phyloP scores from a whole-genome alignment of 1,140 invertebrate genomes.

The Doryteuthis pealeii region DNA sequence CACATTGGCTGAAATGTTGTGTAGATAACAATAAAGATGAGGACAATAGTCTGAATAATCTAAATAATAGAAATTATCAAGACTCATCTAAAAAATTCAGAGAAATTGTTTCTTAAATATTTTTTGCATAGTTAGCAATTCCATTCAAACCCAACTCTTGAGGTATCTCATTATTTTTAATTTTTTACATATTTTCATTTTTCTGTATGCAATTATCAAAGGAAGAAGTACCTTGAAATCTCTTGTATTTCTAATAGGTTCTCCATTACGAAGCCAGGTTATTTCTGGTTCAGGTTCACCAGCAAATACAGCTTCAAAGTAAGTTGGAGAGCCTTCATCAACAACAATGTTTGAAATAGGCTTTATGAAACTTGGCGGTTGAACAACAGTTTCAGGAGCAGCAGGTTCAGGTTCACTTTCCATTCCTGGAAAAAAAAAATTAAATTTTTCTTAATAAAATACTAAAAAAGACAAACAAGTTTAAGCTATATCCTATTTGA shows the following conservation, averaged over 20 bases:
- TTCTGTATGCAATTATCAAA: no score
- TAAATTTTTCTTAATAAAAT: slow-evolving; percentile 65
- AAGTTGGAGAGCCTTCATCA: slow-evolving; percentile 69
- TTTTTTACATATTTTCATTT: no score
- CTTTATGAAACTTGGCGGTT: slow-evolving; percentile 92
- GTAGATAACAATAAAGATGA: no score
- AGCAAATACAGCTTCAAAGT: slow-evolving; percentile 92
- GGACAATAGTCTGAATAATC: no score
- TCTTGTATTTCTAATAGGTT: slow-evolving; percentile 46
- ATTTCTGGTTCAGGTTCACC: slow-evolving; percentile 95
- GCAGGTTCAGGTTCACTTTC: slow-evolving; percentile 85
- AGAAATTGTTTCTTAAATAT: no score
- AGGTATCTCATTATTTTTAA: no score
- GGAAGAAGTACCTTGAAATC: slow-evolving; percentile 46
- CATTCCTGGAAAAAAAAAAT: slow-evolving; percentile 64
- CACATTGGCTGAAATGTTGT: no score
- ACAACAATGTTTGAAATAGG: slow-evolving; percentile 55
- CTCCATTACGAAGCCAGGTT: slow-evolving; percentile 95
- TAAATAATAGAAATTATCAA: no score
- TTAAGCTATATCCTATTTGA: not conserved
- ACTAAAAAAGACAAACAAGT: not conserved
- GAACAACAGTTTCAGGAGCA: slow-evolving; percentile 72
- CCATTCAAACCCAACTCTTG: no score
- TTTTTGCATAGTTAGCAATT: no score
- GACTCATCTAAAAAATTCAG: no score